Percentiles rank a stretch among this genome's conserved stretches.
Evolutionary conservation across 2,888 invertebrate species (phyloP).

Genomic region (Cordilura impudica): DNA sequence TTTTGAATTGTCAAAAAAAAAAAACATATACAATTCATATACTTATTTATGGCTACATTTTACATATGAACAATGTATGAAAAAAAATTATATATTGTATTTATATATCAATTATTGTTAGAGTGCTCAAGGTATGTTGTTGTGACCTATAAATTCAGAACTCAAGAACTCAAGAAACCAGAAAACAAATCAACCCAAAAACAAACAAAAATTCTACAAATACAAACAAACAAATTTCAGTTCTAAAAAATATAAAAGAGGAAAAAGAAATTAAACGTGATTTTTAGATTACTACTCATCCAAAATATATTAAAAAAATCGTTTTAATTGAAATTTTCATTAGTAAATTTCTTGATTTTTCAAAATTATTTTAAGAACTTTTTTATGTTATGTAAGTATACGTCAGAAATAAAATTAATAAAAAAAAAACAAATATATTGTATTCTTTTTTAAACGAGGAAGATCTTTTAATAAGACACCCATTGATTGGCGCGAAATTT

Average conservation of each 20-base stretch:
- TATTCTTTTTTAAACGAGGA: too few species aligned
- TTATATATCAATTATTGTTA: neutral
- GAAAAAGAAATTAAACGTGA: neutral
- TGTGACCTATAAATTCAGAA: too few species aligned
- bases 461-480: too few species aligned
- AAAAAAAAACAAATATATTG: too few species aligned
- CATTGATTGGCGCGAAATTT: too few species aligned
- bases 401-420: too few species aligned
- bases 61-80: too few species aligned
- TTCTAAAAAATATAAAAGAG: neutral
- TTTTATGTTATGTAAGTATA: too few species aligned
- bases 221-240: neutral
- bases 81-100: neutral
- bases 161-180: too few species aligned
- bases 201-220: neutral
- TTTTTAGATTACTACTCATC: neutral
- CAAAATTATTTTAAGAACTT: too few species aligned
- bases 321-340: neutral
- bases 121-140: neutral
- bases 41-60: too few species aligned
- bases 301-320: neutral
- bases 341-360: neutral
- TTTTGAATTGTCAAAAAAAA: neutral
- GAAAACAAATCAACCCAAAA: too few species aligned
- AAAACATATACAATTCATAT: neutral